Evolutionary conservation across 30 jellyfish, hydroid and myxozoan species (phyloP), one percentile per base, ranked within the genome.

Genomic region (Aurelia sp.): DNA sequence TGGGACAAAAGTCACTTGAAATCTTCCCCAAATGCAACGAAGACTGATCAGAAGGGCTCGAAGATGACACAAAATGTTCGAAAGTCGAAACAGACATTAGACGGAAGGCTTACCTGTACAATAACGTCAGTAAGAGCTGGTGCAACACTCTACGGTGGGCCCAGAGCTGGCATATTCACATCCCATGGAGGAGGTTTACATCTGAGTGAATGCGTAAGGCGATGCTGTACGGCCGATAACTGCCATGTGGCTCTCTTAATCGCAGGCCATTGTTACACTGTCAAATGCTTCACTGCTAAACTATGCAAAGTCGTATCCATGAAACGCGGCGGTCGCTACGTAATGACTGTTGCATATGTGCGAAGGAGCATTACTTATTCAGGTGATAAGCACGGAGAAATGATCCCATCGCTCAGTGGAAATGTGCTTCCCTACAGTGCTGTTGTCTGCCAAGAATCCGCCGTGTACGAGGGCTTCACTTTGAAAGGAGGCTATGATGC

Each of bases 401-500:
- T 82, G 22, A 48, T 31, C 18, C 23, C 91, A 13, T 11, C 92
- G 9, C 27, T 71, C n/a, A 74, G 21, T 17, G 76, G 27, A 53
- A 47, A 66, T 27, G 21, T 30, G 51, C 73, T 67, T 13, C 84
- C 89, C 8, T 41, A 47, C 8, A 79, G 62, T 7, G 87, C 92
- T 6, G 58, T 97, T 12, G 51, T 89, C 30, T 94, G 99, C 61
- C 76, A 80, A 40, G 95, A 94, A 70, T 76, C 97, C 8, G 92
- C 73, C 7, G 93, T 86, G n/a, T 75, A 73, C 67, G 89, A 81
- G 48, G 99, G 91, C 60, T 81, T 76, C 59, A 94, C 99, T 2
- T 78, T 94, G 66, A 79, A 77, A 70, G 99, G 97, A 50, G 97
- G 99, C 83, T 87, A 89, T 70, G 93, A 85, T 21, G 99, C 99